A percentile compares a stretch with the other conserved stretches of the same genome.
These are phyloP conservation scores for Drosophila carrolli DNA, from an alignment of 1,140 invertebrate genomes.

Conservation along the genomic window DNA sequence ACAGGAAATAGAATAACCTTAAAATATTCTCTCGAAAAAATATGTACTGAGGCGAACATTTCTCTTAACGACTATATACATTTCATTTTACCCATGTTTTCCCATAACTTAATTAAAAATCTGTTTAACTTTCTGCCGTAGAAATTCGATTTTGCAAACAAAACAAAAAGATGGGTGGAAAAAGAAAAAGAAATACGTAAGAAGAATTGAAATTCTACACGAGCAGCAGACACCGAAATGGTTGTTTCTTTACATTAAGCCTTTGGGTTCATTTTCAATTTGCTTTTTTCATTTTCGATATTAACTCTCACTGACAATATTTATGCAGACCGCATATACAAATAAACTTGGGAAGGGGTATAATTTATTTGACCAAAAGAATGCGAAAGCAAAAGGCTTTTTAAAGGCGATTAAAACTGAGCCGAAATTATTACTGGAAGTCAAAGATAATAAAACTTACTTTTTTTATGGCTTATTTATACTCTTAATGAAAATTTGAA, in stretches of 20 bases:
- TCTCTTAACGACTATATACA: too few relatives aligned
- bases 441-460: too few relatives aligned
- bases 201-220: conserved; percentile 34
- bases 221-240: background rate
- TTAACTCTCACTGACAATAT: conserved; percentile 4
- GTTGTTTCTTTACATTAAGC: background rate
- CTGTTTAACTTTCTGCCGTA: background rate
- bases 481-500: too few relatives aligned
- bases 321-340: background rate
- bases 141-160: conserved; percentile 29
- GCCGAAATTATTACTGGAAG: background rate
- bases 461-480: too few relatives aligned
- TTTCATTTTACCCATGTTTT: background rate
- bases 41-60: too few relatives aligned
- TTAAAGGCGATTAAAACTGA: background rate
- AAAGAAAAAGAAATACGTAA: conserved; percentile 2
- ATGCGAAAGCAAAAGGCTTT: background rate
- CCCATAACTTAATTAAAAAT: background rate
- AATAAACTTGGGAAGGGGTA: background rate
- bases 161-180: conserved; percentile 1
- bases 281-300: conserved; percentile 4
- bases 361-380: background rate
- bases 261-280: background rate
- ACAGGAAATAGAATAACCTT: conserved; percentile 17
- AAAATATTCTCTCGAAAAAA: background rate